phyloP scores from a whole-genome alignment of 1,140 invertebrate species.

The Cyrtorhinus lividipennis region DNA sequence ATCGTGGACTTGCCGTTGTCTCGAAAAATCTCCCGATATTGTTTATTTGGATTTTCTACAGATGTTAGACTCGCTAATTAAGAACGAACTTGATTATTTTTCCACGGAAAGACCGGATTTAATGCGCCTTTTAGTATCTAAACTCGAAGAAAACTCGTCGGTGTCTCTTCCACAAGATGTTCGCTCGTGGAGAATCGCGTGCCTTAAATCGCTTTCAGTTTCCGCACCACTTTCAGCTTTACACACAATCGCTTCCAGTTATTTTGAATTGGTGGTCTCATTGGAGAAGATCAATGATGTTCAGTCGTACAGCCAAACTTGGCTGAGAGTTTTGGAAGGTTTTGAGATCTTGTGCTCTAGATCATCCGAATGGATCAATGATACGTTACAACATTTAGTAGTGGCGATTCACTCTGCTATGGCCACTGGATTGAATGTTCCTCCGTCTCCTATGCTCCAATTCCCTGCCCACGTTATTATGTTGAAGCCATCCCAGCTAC shows the following conservation, averaged over 20 bases:
- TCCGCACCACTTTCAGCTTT: background rate
- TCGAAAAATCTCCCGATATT: background rate
- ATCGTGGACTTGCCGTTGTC: background rate
- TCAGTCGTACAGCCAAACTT: background rate
- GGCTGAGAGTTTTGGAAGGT: background rate
- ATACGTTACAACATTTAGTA: background rate
- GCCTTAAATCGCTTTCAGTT: background rate
- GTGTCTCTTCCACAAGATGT: background rate
- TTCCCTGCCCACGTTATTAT: background rate
- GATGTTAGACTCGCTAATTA: conserved; percentile 6
- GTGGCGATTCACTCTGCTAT: background rate
- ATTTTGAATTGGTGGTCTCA: background rate
- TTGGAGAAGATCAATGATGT: background rate
- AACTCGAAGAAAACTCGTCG: background rate
- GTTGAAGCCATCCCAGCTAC: background rate
- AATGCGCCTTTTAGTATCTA: background rate
- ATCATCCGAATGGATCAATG: background rate
- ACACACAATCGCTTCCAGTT: background rate
- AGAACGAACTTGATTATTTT: background rate
- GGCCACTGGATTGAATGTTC: background rate
- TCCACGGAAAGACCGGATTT: background rate
- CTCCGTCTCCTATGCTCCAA: background rate
- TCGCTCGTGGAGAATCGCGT: background rate
- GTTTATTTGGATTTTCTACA: conserved; percentile 15
- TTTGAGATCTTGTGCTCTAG: background rate